These are phyloP conservation scores for Archocentrus centrarchus DNA, from an alignment of 2,113 vertebrate species.

Conservation along the genomic window DNA sequence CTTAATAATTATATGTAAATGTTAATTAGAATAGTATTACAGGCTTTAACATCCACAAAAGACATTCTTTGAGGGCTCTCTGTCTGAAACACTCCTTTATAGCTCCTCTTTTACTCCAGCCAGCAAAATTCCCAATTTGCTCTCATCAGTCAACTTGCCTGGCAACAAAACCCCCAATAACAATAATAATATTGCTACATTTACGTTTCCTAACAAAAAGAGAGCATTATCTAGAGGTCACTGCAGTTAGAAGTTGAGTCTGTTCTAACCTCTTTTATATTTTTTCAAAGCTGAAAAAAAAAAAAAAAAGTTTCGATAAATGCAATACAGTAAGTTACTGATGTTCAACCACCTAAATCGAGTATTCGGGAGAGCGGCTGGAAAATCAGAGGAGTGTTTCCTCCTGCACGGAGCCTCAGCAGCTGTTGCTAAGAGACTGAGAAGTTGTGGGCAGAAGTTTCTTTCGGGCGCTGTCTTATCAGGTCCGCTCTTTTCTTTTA, in stretches of 20 bases:
- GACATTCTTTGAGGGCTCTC: neutral
- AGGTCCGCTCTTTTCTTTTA: slow-evolving; percentile 32
- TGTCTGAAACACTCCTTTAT: neutral
- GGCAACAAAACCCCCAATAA: neutral
- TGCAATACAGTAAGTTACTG: neutral
- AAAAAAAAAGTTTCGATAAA: neutral
- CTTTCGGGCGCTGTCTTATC: slow-evolving; percentile 40
- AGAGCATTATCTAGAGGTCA: neutral
- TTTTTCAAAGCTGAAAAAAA: neutral
- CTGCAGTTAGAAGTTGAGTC: neutral
- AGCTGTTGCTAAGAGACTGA: slow-evolving; percentile 79
- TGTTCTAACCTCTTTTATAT: neutral
- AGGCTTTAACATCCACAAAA: neutral
- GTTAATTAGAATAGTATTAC: neutral
- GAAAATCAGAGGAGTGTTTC: slow-evolving; percentile 44
- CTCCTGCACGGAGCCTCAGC: slow-evolving; percentile 43
- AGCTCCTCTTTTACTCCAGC: neutral
- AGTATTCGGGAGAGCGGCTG: slow-evolving; percentile 26
- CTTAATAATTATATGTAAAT: too few species aligned
- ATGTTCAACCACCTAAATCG: slow-evolving; percentile 20
- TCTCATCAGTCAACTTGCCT: neutral
- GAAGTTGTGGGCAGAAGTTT: slow-evolving; percentile 65
- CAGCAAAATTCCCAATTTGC: neutral
- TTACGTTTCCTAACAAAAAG: neutral
- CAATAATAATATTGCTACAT: neutral